Evolutionary conservation across 2,888 invertebrate genomes (phyloP).

Genomic region (Ophion ventricosus): DNA sequence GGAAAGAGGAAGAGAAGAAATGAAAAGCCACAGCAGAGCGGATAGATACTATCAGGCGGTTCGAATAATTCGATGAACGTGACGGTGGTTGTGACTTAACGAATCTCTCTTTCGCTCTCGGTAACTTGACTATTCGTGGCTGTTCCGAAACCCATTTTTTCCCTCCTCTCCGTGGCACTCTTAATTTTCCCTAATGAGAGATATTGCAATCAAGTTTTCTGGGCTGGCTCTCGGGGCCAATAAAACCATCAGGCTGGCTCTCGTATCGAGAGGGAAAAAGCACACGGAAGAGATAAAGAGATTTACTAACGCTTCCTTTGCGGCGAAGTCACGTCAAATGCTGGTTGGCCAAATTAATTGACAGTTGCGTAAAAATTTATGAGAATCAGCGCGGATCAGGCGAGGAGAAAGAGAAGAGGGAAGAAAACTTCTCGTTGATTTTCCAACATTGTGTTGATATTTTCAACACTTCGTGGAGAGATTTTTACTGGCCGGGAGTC

Average conservation of each 20-base stretch:
- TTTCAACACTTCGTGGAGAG: background rate
- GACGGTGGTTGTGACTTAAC: constrained; percentile 53
- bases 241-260: constrained; percentile 20
- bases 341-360: constrained; percentile 6
- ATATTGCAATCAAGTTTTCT: constrained; percentile 61
- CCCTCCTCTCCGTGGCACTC: background rate
- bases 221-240: constrained; percentile 22
- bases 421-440: background rate
- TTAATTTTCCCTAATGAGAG: constrained; percentile 47
- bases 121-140: constrained; percentile 18
- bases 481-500: background rate
- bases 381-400: background rate
- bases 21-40: constrained; percentile 12
- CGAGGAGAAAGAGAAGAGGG: background rate
- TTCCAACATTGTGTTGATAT: background rate
- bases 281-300: constrained; percentile 4
- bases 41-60: constrained; percentile 30
- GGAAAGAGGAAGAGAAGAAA: background rate
- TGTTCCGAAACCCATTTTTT: constrained; percentile 14
- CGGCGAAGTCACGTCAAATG: background rate
- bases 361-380: background rate
- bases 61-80: constrained; percentile 64
- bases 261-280: constrained; percentile 14
- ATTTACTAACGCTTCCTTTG: constrained; percentile 3
- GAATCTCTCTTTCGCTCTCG: constrained; percentile 32